Base-by-base conservation (phyloP, 2,113 vertebrate species). In the Mugil cephalus region DNA sequence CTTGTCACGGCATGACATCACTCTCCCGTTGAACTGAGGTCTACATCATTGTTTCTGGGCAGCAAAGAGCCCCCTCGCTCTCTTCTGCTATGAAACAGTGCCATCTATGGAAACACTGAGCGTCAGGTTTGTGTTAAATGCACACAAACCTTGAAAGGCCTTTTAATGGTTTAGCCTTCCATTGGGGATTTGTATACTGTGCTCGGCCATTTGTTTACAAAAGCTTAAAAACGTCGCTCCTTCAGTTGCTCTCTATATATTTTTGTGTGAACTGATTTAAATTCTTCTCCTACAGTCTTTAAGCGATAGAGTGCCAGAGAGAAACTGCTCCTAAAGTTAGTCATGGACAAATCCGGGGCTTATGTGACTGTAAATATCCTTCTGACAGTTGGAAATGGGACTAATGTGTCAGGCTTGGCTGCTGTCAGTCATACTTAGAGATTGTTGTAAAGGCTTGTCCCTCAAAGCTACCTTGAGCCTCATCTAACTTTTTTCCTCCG, bases 401-500 rank as follows among this genome's bases (percentile, higher is more conserved):
- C 46, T 83, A 74, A 80, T 80, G 77, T 83, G 73, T 85, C 79
- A 73, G 70, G 68, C 71, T 43, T 73, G 79, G 79, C 78, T 74
- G 74, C 85, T 87, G 86, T 88, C 89, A 87, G 4, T 90, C 86
- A 87, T 73, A 53, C 87, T 90, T 88, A 84, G 45, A 55, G 43
- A 55, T 17, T 68, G 39, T 48, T 51, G 78, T 48, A 21, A 54
- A 69, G 35, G 43, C 47, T 73, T 62, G 69, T 79, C 68, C 69
- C 54, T 82, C 74, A 77, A 81, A 84, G 80, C 68, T 84, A 77
- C 71, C 47, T 70, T 55, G 24, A 54, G 51, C 81, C 51, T 56
- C 61, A 51, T 63, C 60, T 60, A 70, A 77, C 35, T 30, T 62
- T n/a, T n/a, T 24, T 14, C 15, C 40, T 5, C n/a, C 6, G 14